A percentile compares a stretch with the other conserved stretches of the same genome.
phyloP scores from a whole-genome alignment of 2,888 invertebrate genomes.

The Caenorhabditis afra region DNA sequence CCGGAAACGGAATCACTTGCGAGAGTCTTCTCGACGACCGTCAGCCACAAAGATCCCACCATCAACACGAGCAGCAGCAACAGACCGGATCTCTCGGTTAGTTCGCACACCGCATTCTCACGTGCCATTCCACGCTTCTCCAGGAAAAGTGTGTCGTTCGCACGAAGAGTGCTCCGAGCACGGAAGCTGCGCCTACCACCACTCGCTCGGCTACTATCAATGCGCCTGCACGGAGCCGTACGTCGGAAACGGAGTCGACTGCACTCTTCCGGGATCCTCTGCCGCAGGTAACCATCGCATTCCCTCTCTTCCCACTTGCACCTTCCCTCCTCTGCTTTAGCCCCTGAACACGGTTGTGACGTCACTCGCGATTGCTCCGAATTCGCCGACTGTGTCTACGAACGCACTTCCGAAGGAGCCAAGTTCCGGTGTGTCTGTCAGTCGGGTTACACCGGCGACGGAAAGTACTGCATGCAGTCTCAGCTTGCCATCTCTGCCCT shows the following conservation, averaged over 20 bases:
- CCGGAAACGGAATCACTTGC: slow-evolving; percentile 85
- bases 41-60: slow-evolving; percentile 37
- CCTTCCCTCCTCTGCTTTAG: slow-evolving; percentile 19
- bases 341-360: slow-evolving; percentile 66
- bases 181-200: slow-evolving; percentile 76
- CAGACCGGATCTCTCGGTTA: slow-evolving; percentile 44
- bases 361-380: slow-evolving; percentile 77
- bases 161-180: slow-evolving; percentile 78
- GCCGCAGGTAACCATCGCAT: slow-evolving; percentile 21
- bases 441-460: slow-evolving; percentile 82
- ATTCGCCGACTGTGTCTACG: slow-evolving; percentile 80
- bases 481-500: slow-evolving; percentile 63
- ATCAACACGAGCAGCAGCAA: slow-evolving; percentile 38
- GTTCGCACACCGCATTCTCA: not conserved
- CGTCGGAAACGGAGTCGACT: slow-evolving; percentile 87
- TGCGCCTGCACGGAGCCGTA: slow-evolving; percentile 87
- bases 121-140: slow-evolving; percentile 6
- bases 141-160: slow-evolving; percentile 75
- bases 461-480: slow-evolving; percentile 73
- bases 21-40: slow-evolving; percentile 67
- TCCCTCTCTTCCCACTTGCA: not conserved
- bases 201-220: slow-evolving; percentile 72
- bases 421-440: slow-evolving; percentile 80
- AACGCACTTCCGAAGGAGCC: slow-evolving; percentile 67
- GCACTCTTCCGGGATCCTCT: slow-evolving; percentile 81